A percentile compares a stretch with the other conserved stretches of the same genome.
Conservation (phyloP, 2,113 vertebrate species). For the Myotis yumanensis region DNA sequence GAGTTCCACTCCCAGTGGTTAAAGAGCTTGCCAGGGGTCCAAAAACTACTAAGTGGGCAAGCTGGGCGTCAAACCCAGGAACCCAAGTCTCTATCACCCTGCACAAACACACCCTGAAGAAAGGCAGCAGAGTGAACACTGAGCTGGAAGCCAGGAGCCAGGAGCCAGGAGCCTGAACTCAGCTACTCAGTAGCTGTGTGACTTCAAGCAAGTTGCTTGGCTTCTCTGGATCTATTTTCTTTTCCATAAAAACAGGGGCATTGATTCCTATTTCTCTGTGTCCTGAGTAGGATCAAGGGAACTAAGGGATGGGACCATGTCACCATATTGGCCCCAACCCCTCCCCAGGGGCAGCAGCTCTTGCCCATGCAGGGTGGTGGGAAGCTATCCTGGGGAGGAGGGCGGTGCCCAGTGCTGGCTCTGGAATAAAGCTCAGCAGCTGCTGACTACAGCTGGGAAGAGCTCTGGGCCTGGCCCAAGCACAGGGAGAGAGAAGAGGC, state of each 20-base stretch:
- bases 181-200: slow-evolving; percentile 4
- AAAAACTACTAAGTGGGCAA: background rate
- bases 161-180: background rate
- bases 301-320: background rate
- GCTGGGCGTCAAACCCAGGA: background rate
- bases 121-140: background rate
- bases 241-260: background rate
- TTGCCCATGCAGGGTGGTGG: background rate
- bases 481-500: background rate
- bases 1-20: background rate
- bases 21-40: background rate
- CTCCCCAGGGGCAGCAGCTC: background rate
- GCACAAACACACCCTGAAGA: background rate
- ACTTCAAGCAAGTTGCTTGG: background rate
- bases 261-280: background rate
- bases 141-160: background rate
- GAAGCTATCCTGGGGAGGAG: background rate
- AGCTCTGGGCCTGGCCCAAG: background rate
- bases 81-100: background rate
- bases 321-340: background rate
- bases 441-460: slow-evolving; percentile 49
- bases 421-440: slow-evolving; percentile 38
- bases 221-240: slow-evolving; percentile 50
- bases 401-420: background rate
- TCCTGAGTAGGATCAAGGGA: slow-evolving; percentile 43